phyloP scores from a whole-genome alignment of 2,888 invertebrate species.

The Caenorhabditis zanzibari region DNA sequence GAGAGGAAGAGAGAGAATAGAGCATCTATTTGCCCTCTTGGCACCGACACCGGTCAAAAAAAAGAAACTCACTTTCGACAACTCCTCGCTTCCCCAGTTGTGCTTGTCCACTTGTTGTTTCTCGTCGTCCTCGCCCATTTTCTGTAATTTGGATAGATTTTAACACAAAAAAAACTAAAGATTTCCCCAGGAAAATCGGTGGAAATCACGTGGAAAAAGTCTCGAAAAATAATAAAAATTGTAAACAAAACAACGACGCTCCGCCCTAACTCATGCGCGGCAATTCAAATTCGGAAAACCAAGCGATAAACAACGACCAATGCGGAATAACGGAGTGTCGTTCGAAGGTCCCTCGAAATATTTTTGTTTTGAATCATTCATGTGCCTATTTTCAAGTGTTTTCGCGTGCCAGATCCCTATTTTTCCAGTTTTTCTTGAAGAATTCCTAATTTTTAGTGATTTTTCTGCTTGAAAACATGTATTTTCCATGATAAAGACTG shows the following conservation, averaged over 20 bases:
- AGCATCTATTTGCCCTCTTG: conserved; percentile 46
- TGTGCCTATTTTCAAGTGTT: not conserved
- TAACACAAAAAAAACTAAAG: not conserved
- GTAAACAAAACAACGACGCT: conserved; percentile 27
- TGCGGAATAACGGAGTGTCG: conserved; percentile 40
- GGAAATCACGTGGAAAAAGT: not conserved
- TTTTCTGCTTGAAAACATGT: not conserved
- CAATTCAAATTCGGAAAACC: conserved; percentile 12
- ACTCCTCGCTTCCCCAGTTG: conserved; percentile 77
- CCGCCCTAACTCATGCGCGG: conserved; percentile 30
- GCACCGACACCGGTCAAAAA: conserved; percentile 45
- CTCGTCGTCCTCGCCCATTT: conserved; percentile 68
- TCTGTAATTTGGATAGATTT: conserved; percentile 31
- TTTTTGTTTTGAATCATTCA: not conserved
- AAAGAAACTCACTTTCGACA: conserved; percentile 71
- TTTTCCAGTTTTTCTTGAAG: conserved; percentile 1
- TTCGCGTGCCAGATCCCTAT: not conserved
- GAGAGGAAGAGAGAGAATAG: conserved; percentile 30
- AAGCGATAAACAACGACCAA: too few relatives aligned
- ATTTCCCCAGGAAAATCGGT: not conserved
- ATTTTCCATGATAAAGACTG: too few relatives aligned
- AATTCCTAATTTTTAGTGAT: not conserved
- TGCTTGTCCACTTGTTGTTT: conserved; percentile 73
- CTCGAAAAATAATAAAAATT: too few relatives aligned
- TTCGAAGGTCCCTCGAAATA: conserved; percentile 24